Base-by-base conservation (phyloP, 2,113 vertebrate genomes). In the Colossoma macropomum region DNA sequence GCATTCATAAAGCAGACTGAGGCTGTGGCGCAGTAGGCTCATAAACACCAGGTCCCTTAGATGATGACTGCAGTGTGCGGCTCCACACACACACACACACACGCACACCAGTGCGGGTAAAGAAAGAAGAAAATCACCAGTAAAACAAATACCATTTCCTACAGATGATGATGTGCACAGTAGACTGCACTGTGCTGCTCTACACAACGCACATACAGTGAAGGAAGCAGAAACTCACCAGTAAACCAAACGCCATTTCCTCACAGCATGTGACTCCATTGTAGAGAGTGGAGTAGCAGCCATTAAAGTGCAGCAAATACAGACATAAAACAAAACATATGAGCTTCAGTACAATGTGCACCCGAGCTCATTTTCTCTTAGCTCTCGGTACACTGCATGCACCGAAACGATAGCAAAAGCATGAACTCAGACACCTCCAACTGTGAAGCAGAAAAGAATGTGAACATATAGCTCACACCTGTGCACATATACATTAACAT, bases 271-370 rank as follows among this genome's bases (percentile, higher is more conserved):
- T 70, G 34, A 69, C 25, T 34, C 15, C 66, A 32, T 15, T 56
- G 48, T 34, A 34, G 21, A 54, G 28, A 38, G 48, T 12, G 34
- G 21, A 38, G 27, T 2, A 38, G 63, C 15, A 59, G 78, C 68
- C 54, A 80, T 70, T 80, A 71, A 71, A 71, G 38, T 41, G 38
- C 32, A 68, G 48, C 27, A 69, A 54, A 79, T 25, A 45, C 9
- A 79, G 50, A 38, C 65, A 79, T 79, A 79, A 70, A 70, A 16
- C 30, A 75, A 23, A 62, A 66, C 11, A 50, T 77, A 77, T 23
- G n/a, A 28, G 32, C 8, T 63, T 77, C 21, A 60, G 60, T 65
- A 77, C 41, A 77, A 5, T 9, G 15, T 30, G 60, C 27, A 77
- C 25, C 41, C 38, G 34, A 10, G 25, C n/a, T 62, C 25, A 23